Percentiles rank a stretch among this genome's conserved stretches.
Conservation (phyloP, 2,888 invertebrate species). For the Chirona hameri region DNA sequence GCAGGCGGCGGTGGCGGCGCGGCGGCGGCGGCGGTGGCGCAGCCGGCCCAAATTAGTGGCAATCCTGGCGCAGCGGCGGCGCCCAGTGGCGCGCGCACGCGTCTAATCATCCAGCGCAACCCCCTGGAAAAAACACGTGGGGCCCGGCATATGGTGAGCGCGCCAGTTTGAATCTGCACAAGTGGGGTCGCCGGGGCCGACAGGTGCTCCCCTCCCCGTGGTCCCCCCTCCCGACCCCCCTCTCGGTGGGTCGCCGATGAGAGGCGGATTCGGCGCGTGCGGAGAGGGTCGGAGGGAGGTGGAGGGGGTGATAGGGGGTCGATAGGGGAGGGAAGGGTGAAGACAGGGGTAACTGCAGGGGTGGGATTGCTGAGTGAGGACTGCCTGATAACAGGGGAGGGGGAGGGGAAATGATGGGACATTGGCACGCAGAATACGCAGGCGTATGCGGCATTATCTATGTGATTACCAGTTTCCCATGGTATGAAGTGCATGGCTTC, state of each 20-base stretch:
- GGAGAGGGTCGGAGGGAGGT: neutral
- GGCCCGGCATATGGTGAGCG: neutral
- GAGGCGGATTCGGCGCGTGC: neutral
- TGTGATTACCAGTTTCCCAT: too few relatives aligned
- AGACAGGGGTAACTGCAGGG: neutral
- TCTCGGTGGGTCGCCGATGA: too few relatives aligned
- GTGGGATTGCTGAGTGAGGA: neutral
- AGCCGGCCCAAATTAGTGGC: neutral
- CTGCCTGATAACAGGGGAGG: neutral
- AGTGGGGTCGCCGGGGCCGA: neutral
- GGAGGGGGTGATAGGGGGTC: neutral
- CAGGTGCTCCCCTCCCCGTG: neutral
- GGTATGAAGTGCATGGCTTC: too few relatives aligned
- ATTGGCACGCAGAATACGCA: neutral
- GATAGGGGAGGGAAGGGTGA: neutral
- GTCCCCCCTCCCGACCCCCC: too few relatives aligned
- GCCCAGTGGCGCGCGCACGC: neutral
- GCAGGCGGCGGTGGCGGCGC: too few relatives aligned
- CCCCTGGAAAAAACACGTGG: slow-evolving; percentile 10
- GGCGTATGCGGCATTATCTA: too few relatives aligned
- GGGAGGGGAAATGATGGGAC: neutral
- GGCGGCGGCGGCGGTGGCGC: neutral
- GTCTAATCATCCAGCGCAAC: neutral
- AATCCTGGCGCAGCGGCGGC: neutral
- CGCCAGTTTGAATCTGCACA: neutral